Evolutionary conservation across 2,797 vertebrate species (phyloP).

Genomic region (Sebastes matsubarae): DNA sequence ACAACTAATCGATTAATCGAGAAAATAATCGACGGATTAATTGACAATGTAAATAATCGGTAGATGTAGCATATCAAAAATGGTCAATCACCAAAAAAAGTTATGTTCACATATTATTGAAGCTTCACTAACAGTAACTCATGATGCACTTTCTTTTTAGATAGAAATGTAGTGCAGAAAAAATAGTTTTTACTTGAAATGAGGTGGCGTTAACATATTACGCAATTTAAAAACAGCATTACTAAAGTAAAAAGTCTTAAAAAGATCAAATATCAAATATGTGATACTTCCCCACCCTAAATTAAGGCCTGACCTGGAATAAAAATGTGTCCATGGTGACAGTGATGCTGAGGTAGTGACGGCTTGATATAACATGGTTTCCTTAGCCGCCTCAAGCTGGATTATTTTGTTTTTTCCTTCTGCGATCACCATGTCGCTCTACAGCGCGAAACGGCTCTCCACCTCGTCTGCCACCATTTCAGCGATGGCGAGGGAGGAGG

Average conservation of each 20-base stretch:
- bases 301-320: conserved; percentile 30
- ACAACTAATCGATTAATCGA: too few relatives aligned
- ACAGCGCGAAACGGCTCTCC: conserved; percentile 85
- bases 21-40: too few relatives aligned
- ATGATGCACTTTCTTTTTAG: neutral
- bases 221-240: neutral
- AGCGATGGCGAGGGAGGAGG: conserved; percentile 94
- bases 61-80: neutral
- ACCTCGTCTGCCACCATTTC: conserved; percentile 89
- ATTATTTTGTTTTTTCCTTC: neutral
- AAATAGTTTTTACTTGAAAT: neutral
- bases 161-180: neutral
- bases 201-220: conserved; percentile 11
- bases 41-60: too few relatives aligned
- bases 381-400: neutral
- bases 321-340: neutral
- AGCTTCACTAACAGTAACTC: neutral
- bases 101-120: neutral
- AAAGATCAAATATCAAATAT: neutral
- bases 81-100: neutral
- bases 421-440: neutral
- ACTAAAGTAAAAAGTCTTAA: neutral
- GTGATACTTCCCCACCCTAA: neutral
- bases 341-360: conserved; percentile 21
- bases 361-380: neutral